Percentiles rank a stretch among this genome's conserved stretches.
Conservation (phyloP, 2,113 vertebrate species). For the Toxotes jaculatrix region DNA sequence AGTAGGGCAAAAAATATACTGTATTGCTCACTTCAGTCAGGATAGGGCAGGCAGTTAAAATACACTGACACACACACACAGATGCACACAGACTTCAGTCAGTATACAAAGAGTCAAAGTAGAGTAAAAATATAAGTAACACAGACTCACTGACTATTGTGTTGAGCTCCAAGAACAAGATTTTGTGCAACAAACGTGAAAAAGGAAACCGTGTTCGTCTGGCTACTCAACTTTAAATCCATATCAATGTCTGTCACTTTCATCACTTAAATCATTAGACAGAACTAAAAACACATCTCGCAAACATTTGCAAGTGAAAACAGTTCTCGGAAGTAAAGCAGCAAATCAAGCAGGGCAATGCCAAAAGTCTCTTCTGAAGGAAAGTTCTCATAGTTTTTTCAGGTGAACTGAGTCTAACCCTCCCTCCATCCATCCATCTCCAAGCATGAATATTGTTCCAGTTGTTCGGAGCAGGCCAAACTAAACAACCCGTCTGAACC, state of each 20-base stretch:
- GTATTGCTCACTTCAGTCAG: constrained; percentile 16
- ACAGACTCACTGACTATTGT: constrained; percentile 5
- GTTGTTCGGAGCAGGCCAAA: constrained; percentile 64
- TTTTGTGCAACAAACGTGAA: constrained; percentile 7
- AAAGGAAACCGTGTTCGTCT: constrained; percentile 11
- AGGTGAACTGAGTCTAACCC: constrained; percentile 67
- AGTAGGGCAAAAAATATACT: constrained; percentile 42
- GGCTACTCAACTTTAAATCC: background rate
- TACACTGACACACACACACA: too few relatives aligned
- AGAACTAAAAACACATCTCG: constrained; percentile 28
- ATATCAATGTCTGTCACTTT: constrained; percentile 48
- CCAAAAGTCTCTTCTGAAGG: constrained; percentile 41
- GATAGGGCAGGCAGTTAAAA: constrained; percentile 9
- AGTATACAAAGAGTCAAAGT: background rate
- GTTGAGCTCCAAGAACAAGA: constrained; percentile 4
- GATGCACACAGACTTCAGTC: background rate
- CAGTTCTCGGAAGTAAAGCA: constrained; percentile 5
- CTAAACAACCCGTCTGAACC: constrained; percentile 62
- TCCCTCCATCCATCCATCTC: constrained; percentile 66
- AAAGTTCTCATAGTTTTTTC: constrained; percentile 53
- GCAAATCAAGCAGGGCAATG: constrained; percentile 14
- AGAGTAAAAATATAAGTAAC: background rate
- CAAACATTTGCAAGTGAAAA: constrained; percentile 6
- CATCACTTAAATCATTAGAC: constrained; percentile 28
- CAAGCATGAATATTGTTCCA: constrained; percentile 66